These are phyloP conservation scores for Micrasema minimum DNA, from an alignment of 1,140 invertebrate genomes.

Conservation along the genomic window DNA sequence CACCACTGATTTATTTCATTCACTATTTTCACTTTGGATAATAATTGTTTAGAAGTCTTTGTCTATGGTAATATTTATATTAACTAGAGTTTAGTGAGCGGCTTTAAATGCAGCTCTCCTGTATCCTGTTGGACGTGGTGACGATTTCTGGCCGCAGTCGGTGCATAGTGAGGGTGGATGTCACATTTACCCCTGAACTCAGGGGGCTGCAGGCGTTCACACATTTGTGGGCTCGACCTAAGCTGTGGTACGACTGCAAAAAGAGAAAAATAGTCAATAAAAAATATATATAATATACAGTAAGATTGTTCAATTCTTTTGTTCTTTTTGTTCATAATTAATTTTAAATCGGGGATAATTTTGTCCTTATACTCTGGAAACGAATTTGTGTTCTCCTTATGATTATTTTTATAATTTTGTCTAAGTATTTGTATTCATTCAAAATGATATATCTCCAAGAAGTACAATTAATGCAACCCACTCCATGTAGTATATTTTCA, in stretches of 20 bases:
- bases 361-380: no score
- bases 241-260: conserved; percentile 74
- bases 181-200: conserved; percentile 65
- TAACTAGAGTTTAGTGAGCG: background rate
- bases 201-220: conserved; percentile 66
- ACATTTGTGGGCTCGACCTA: conserved; percentile 72
- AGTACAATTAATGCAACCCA: no score
- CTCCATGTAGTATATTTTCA: no score
- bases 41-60: conserved; percentile 36
- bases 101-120: conserved; percentile 87
- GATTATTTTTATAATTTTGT: no score
- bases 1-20: background rate
- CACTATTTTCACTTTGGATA: conserved; percentile 31
- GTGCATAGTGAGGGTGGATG: conserved; percentile 71
- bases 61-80: conserved; percentile 44
- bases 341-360: no score
- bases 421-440: no score
- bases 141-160: conserved; percentile 79
- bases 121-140: conserved; percentile 83
- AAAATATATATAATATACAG: no score
- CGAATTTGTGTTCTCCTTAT: no score
- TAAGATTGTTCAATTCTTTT: no score
- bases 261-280: conserved; percentile 52
- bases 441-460: no score
- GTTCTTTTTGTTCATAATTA: no score